Percentiles rank a stretch among this genome's conserved stretches.
phyloP scores from a whole-genome alignment of 1,140 invertebrate genomes.

The Cydia splendana region DNA sequence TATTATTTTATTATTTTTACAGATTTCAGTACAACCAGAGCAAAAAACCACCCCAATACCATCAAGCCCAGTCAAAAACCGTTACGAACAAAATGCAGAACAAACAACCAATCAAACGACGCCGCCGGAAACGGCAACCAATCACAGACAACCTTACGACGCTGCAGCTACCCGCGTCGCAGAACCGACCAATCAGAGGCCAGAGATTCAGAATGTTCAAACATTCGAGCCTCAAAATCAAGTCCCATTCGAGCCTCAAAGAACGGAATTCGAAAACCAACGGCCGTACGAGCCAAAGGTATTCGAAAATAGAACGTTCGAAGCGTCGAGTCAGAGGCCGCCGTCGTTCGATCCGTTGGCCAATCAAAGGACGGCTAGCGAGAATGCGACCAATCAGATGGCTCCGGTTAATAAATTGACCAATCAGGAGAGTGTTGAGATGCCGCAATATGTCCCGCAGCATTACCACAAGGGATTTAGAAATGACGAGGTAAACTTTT shows the following conservation, averaged over 20 bases:
- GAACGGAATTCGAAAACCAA: constrained; percentile 38
- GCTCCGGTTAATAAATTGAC: constrained; percentile 34
- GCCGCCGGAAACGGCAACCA: constrained; percentile 38
- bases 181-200: constrained; percentile 28
- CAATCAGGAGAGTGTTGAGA: constrained; percentile 44
- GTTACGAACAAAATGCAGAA: constrained; percentile 37
- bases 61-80: constrained; percentile 46
- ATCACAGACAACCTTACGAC: constrained; percentile 43
- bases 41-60: constrained; percentile 44
- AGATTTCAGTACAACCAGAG: constrained; percentile 44
- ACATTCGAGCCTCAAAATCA: constrained; percentile 4
- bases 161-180: constrained; percentile 38
- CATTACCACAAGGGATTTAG: constrained; percentile 49
- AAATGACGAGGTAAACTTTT: constrained; percentile 52
- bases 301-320: constrained; percentile 21
- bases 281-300: constrained; percentile 31
- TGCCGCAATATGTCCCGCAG: constrained; percentile 43
- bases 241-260: constrained; percentile 28
- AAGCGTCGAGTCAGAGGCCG: constrained; percentile 39
- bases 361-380: constrained; percentile 43
- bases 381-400: constrained; percentile 33
- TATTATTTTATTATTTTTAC: constrained; percentile 8
- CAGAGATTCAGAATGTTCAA: constrained; percentile 12
- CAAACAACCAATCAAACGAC: constrained; percentile 37
- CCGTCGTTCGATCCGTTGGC: constrained; percentile 30